These are phyloP conservation scores for Drosophila algonquin DNA, from an alignment of 2,888 invertebrate genomes.

Conservation along the genomic window DNA sequence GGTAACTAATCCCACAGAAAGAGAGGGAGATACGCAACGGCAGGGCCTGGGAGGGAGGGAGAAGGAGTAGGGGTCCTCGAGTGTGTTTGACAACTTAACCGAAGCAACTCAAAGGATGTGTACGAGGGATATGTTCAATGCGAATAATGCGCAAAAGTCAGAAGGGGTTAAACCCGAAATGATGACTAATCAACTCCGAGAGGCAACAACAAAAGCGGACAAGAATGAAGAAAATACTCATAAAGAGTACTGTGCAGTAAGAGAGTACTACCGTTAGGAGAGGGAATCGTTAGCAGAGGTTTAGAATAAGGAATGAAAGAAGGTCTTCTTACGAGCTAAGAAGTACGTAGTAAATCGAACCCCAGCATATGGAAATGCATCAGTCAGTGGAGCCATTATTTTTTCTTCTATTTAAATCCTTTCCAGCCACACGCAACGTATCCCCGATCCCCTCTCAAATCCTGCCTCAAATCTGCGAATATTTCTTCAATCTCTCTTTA, in stretches of 20 bases:
- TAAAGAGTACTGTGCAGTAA: not conserved
- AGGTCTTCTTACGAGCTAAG: not conserved
- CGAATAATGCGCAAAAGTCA: conserved; percentile 31
- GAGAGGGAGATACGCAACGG: too few species aligned
- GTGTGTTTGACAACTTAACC: conserved; percentile 66
- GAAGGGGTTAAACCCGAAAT: conserved; percentile 34
- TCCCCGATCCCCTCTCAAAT: too few species aligned
- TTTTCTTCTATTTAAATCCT: too few species aligned
- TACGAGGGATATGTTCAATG: not conserved
- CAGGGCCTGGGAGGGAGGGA: not conserved
- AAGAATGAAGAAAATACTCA: not conserved
- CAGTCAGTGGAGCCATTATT: too few species aligned
- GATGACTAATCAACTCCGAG: conserved; percentile 25
- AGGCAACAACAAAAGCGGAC: not conserved
- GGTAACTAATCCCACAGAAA: conserved; percentile 54
- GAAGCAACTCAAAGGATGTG: conserved; percentile 3
- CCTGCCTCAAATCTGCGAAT: too few species aligned
- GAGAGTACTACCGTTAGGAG: too few species aligned
- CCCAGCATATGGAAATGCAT: too few species aligned
- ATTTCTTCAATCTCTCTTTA: too few species aligned
- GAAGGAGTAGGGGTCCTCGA: conserved; percentile 50
- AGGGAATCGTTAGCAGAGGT: not conserved
- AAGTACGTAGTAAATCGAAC: not conserved
- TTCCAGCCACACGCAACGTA: too few species aligned
- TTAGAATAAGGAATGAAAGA: not conserved